A percentile compares a stretch with the other conserved stretches of the same genome.
Evolutionary conservation across 2,797 vertebrate species (phyloP).

Genomic region (Chiloscyllium punctatum): DNA sequence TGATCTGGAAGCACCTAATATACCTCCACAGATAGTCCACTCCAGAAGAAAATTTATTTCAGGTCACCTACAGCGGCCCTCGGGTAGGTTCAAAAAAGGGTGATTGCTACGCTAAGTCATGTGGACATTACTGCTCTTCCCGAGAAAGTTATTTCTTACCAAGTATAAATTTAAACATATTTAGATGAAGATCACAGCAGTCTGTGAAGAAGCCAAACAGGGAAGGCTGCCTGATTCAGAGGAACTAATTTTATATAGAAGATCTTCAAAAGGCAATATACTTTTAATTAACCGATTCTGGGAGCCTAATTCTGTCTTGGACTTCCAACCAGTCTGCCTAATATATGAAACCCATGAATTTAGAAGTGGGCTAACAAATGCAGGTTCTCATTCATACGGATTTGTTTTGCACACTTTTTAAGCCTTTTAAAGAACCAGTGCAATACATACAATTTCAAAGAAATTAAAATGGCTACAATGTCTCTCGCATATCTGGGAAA

Average conservation of each 20-base stretch:
- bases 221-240: neutral
- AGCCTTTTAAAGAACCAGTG: neutral
- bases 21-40: no score
- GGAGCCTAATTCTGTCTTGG: neutral
- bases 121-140: no score
- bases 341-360: neutral
- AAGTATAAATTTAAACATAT: no score
- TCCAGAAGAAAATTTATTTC: no score
- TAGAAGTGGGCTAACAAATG: neutral
- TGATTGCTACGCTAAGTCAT: no score
- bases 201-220: neutral
- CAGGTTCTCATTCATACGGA: neutral
- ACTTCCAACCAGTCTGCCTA: neutral
- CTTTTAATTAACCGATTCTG: neutral
- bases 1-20: no score
- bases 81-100: no score
- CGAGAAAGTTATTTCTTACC: no score
- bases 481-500: neutral
- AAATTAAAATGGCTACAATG: neutral
- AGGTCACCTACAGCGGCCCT: no score
- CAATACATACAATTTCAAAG: neutral
- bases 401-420: neutral
- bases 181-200: neutral
- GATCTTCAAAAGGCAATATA: neutral
- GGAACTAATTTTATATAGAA: neutral